Base-by-base conservation (phyloP, 2,888 invertebrate genomes). In the Synanthedon vespiformis region DNA sequence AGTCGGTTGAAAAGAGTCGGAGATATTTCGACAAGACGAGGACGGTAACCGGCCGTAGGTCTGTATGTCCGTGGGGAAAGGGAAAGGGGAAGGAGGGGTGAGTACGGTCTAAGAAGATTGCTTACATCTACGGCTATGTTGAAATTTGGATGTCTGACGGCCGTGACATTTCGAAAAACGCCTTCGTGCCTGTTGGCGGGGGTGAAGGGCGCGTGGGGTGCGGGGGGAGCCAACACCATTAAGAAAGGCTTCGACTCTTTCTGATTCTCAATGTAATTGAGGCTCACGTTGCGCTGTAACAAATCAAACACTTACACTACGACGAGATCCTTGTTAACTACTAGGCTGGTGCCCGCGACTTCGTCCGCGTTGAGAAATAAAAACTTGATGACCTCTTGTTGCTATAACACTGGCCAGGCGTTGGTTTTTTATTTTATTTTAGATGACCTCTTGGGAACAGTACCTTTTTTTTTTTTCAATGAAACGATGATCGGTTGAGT, bases 151-250 rank as follows among this genome's bases (percentile, higher is more conserved):
- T 91, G 92, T 55, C 90, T 88, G 2, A 92, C 88, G 0, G 90
- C 94, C 47, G 86, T 89, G 1, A 89, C 74, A 50, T 89, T 88
- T 1, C 84, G 76, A 77, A 90, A 97, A 3, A 66, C 72, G 51
- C 89, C 88, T 40, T 76, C 71, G 72, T 96, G 95, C 44, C 95
- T 87, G 0, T 89, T 88, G 1, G 95, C 95, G 3, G 97, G 93
- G 0, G 92, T 94, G 72, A 94, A 96, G 0, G 97, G 97, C 49
- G 91, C 92, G 77, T 97, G 97, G 2, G 94, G 92, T 0, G 97
- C 95, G 27, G 97, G 97, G 0, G 95, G 93, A 0, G 96, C 91
- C n/a, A 96, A 65, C 61, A 95, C 91, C 91, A 95, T 94, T 54
- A 97, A 90, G 73, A 97, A 96, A 0, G 93, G 93, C 2, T 59